These are phyloP conservation scores for Myocastor coypus DNA, from an alignment of 2,113 vertebrate species.

Conservation along the genomic window DNA sequence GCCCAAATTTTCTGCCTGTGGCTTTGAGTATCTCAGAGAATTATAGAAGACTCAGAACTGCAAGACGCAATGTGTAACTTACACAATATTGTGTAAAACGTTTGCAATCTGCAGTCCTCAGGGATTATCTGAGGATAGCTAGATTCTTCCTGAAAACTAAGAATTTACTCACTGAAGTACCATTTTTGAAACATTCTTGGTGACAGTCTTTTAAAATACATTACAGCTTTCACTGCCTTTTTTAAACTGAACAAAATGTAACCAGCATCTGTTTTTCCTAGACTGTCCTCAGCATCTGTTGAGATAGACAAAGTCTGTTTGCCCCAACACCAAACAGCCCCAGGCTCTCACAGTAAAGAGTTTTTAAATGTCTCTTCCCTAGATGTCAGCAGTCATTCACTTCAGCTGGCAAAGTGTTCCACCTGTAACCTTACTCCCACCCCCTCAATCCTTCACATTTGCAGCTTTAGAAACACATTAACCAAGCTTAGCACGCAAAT, in stretches of 20 bases:
- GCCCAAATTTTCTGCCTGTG: not conserved
- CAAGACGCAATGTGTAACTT: not conserved
- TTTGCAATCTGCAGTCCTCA: not conserved
- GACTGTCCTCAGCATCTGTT: constrained; percentile 26
- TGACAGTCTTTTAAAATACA: constrained; percentile 65
- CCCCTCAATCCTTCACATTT: not conserved
- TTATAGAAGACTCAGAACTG: not conserved
- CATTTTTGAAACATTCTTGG: constrained; percentile 66
- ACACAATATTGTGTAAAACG: not conserved
- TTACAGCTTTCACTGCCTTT: constrained; percentile 59
- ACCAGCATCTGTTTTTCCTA: constrained; percentile 57
- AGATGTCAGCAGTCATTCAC: not conserved
- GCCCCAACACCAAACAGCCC: not conserved
- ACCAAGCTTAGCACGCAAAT: not conserved
- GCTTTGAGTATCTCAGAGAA: not conserved
- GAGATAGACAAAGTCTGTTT: constrained; percentile 22
- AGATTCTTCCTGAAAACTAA: constrained; percentile 57
- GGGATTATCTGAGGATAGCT: constrained; percentile 51
- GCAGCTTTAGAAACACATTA: not conserved
- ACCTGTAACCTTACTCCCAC: not conserved
- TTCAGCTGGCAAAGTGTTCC: not conserved
- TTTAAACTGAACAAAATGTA: constrained; percentile 68
- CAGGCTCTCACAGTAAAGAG: not conserved
- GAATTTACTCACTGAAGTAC: constrained; percentile 55
- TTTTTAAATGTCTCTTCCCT: not conserved